Conservation (phyloP, 2,797 vertebrate species). For the Morus bassanus region DNA sequence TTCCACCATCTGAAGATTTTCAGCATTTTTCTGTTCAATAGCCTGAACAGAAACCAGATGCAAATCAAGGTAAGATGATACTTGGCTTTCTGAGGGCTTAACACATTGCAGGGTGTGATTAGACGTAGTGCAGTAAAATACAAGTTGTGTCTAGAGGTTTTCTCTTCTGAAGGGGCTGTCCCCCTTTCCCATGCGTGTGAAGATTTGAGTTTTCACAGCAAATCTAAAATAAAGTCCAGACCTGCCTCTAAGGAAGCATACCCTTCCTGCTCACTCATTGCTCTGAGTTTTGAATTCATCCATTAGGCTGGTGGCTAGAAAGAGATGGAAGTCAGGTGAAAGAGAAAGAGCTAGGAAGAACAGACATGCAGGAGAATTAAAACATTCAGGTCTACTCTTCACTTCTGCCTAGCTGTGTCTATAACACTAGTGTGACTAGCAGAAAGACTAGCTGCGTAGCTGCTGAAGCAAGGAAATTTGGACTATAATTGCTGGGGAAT, state of each 20-base stretch:
- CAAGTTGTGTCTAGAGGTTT: background rate
- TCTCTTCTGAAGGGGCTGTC: background rate
- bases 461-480: background rate
- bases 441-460: background rate
- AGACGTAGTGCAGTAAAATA: background rate
- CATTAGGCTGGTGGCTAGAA: background rate
- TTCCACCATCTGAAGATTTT: background rate
- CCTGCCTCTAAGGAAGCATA: background rate
- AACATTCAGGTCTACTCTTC: background rate
- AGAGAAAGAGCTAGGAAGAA: background rate
- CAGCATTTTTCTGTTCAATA: background rate
- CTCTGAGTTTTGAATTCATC: background rate
- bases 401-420: background rate
- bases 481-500: fast-evolving
- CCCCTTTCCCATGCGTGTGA: background rate
- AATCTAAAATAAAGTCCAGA: background rate
- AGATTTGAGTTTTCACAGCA: background rate
- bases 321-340: background rate
- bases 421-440: background rate
- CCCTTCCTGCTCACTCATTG: background rate
- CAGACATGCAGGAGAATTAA: background rate
- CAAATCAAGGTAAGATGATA: background rate
- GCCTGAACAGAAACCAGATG: background rate
- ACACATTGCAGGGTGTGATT: background rate
- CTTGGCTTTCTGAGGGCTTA: background rate